Evolutionary conservation across 1,140 invertebrate species (phyloP).

Genomic region (Aphaenogaster ashmeadi): DNA sequence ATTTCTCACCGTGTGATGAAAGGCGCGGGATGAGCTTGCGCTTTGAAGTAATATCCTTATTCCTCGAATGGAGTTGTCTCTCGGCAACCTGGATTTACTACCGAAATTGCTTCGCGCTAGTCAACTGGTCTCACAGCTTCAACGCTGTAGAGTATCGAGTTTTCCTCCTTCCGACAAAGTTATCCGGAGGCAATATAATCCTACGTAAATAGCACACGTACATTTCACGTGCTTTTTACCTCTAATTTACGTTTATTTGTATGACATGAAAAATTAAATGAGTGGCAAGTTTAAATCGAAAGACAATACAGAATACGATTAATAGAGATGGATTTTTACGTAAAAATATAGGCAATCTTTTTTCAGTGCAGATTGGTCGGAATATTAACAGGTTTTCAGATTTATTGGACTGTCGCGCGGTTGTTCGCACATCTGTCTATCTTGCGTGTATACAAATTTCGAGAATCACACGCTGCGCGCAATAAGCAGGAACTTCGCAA

Average conservation of each 20-base stretch:
- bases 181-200: not conserved
- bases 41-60: constrained; percentile 66
- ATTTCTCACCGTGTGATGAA: constrained; percentile 59
- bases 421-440: not conserved
- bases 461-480: not conserved
- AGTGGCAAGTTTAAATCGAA: not conserved
- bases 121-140: constrained; percentile 36
- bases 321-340: not conserved
- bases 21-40: constrained; percentile 56
- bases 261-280: not conserved
- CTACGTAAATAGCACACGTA: not conserved
- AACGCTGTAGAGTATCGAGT: not conserved
- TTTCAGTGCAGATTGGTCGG: not conserved
- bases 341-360: not conserved
- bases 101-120: constrained; percentile 60
- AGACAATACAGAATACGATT: not conserved
- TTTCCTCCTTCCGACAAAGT: constrained; percentile 10
- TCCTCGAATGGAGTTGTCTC: constrained; percentile 58
- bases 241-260: not conserved
- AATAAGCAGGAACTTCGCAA: constrained; percentile 12
- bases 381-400: constrained; percentile 10
- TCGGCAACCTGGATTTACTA: constrained; percentile 53
- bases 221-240: not conserved
- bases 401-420: not conserved
- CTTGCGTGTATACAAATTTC: constrained; percentile 12